Evolutionary conservation across 2,113 vertebrate genomes (phyloP), one percentile per base, ranked within the genome.

Genomic region (Pungitius pungitius): DNA sequence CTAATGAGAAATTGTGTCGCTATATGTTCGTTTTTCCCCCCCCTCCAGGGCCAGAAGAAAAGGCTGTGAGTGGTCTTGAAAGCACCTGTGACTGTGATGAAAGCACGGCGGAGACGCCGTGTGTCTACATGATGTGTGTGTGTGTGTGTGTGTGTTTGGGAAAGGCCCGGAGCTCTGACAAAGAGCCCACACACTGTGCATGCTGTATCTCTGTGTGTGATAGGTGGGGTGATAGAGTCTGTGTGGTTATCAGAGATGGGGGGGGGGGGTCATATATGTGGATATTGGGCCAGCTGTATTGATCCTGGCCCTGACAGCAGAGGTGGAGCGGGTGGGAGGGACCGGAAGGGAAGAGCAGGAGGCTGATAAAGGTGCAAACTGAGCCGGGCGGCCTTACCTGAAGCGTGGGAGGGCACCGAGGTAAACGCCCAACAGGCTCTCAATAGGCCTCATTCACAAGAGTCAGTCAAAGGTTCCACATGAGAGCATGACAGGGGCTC

Each of bases 231-330:
- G 82, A 88, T 80, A 86, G 87, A 84, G 80, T 52, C 33, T 68
- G 81, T 77, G 75, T 79, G 86, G 87, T 93, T 92, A 93, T 93
- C 92, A 91, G 83, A 57, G 68, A 69, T 42, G 84, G 81, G 81
- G 82, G 71, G 58, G 84, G 84, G 67, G 65, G 37, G 90, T 71
- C 79, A 85, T 87, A 84, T 72, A 85, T 81, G 87, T 82, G 89
- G 82, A 91, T 90, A 91, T 77, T 85, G 75, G 83, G 78, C 83
- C 90, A 90, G 89, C 90, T 90, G 85, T 92, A 94, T 94, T 91
- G 92, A 94, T 93, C 89, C 75, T 49, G 69, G 68, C 74, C 84
- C 85, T 88, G 83, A 80, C 85, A 81, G 67, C 71, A 73, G 54
- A 67, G 59, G 68, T 18, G 43, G 81, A 18, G 58, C 57, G 35